These are phyloP conservation scores for Danio aesculapii DNA, from an alignment of 2,797 vertebrate genomes.

Conservation along the genomic window DNA sequence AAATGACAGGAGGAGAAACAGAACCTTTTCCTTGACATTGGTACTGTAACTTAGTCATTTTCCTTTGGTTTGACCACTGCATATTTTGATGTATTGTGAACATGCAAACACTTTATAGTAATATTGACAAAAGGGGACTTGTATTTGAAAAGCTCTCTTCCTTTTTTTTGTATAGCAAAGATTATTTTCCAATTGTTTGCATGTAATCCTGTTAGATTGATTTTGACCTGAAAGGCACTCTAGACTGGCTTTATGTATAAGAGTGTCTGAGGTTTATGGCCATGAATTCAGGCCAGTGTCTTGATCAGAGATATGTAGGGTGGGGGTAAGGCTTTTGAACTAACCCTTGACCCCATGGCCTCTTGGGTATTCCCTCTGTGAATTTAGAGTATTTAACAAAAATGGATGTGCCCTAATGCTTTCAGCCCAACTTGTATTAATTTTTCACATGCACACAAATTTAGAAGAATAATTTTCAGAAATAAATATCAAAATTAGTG, in stretches of 20 bases:
- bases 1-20: neutral
- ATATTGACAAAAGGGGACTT: neutral
- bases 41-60: neutral
- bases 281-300: conserved; percentile 4
- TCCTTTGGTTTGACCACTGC: neutral
- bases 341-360: neutral
- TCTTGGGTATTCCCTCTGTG: neutral
- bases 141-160: neutral
- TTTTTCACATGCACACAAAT: neutral
- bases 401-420: neutral
- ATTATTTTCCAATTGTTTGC: neutral
- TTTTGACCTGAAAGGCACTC: neutral
- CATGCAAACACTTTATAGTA: neutral
- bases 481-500: too few species aligned
- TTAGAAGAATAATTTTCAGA: too few species aligned
- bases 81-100: neutral
- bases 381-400: conserved; percentile 9
- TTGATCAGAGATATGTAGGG: conserved; percentile 14
- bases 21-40: neutral
- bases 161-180: neutral
- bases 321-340: neutral
- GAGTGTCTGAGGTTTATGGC: conserved; percentile 13
- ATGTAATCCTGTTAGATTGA: neutral
- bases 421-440: neutral
- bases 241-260: conserved; percentile 1